phyloP scores from a whole-genome alignment of 2,888 invertebrate genomes.

The Philereme transversata region DNA sequence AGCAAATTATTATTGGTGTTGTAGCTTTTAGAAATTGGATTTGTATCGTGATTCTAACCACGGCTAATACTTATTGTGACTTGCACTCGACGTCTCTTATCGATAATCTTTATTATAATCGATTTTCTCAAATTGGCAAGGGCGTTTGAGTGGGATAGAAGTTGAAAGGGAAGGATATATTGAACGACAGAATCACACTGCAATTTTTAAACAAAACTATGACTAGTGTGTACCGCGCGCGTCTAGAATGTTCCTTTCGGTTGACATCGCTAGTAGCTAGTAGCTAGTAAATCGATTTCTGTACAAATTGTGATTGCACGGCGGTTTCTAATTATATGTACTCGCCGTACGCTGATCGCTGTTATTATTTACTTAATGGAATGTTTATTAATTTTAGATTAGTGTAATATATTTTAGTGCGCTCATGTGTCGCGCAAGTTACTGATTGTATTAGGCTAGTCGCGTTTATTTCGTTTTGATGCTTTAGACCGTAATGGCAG shows the following conservation, averaged over 20 bases:
- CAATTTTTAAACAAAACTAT: constrained; percentile 76
- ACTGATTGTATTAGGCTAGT: constrained; percentile 44
- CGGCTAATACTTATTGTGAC: constrained; percentile 22
- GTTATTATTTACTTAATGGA: constrained; percentile 38
- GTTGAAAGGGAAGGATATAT: constrained; percentile 45
- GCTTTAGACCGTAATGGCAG: constrained; percentile 41
- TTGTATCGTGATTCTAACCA: constrained; percentile 16
- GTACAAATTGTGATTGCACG: constrained; percentile 46
- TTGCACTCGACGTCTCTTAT: constrained; percentile 50
- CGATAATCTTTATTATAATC: constrained; percentile 44
- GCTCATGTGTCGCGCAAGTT: constrained; percentile 41
- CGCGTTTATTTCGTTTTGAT: constrained; percentile 40
- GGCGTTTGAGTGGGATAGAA: constrained; percentile 47
- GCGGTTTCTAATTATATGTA: constrained; percentile 20
- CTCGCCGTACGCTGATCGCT: constrained; percentile 29
- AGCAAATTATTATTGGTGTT: constrained; percentile 26
- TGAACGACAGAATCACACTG: constrained; percentile 61
- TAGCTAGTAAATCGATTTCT: constrained; percentile 41
- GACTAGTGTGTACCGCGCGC: constrained; percentile 66
- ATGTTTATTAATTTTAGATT: constrained; percentile 48
- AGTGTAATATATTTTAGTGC: constrained; percentile 49
- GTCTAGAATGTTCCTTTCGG: constrained; percentile 34
- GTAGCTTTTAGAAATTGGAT: constrained; percentile 26
- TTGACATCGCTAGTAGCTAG: constrained; percentile 27
- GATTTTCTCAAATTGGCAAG: constrained; percentile 50